These are phyloP conservation scores for Pseudanteris insignis DNA, from an alignment of 2,888 invertebrate genomes.

Conservation along the genomic window DNA sequence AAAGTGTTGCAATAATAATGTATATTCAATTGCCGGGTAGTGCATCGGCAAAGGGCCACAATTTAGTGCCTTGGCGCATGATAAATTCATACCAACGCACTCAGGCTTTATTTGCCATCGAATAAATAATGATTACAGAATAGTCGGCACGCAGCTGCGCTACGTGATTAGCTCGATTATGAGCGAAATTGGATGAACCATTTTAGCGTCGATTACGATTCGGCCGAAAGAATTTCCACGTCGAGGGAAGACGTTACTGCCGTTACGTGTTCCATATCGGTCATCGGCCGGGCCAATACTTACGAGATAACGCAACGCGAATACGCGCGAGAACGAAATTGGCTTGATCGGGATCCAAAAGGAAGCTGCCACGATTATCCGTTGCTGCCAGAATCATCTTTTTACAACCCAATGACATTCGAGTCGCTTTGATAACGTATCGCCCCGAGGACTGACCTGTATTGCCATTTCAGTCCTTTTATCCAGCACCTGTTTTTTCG, in stretches of 20 bases:
- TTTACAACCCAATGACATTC: constrained; percentile 38
- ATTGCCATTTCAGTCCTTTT: constrained; percentile 45
- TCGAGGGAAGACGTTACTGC: constrained; percentile 31
- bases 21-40: constrained; percentile 8
- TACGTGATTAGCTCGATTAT: constrained; percentile 15
- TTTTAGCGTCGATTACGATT: constrained; percentile 30
- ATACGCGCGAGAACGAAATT: constrained; percentile 52
- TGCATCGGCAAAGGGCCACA: not conserved
- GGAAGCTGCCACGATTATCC: constrained; percentile 42
- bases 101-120: not conserved
- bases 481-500: constrained; percentile 39
- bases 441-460: constrained; percentile 39
- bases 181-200: constrained; percentile 34
- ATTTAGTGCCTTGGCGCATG: not conserved
- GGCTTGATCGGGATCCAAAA: constrained; percentile 48
- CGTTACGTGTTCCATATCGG: constrained; percentile 34
- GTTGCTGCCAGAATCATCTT: constrained; percentile 32
- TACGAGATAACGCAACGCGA: constrained; percentile 30
- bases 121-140: constrained; percentile 18
- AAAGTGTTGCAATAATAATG: constrained; percentile 36
- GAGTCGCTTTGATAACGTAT: constrained; percentile 40
- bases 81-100: not conserved
- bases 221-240: constrained; percentile 19
- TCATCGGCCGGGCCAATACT: constrained; percentile 14
- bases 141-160: constrained; percentile 12